Base-by-base conservation (phyloP, 1,140 invertebrate species). In the Lucilia cuprina region DNA sequence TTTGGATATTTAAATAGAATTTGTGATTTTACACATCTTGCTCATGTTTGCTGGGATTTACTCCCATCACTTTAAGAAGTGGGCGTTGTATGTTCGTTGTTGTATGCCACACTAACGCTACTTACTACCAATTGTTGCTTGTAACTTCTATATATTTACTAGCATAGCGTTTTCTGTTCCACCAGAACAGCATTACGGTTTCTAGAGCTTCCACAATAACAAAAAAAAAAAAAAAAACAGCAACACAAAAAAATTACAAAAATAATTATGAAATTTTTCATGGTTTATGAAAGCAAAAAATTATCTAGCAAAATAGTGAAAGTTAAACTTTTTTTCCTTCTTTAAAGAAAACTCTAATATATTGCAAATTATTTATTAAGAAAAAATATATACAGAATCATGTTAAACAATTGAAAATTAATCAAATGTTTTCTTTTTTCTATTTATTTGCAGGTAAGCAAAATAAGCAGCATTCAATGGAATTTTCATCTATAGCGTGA, bases 221-320 rank as follows among this genome's bases (percentile, higher is more conserved):
- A 49, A 14, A 2, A 49, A 0, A 13, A 55, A n/a, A 13, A 55
- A 55, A 0, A n/a, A n/a, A n/a, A n/a, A n/a, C n/a, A n/a, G n/a
- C n/a, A 49, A 14, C 49, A 49, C 9, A 13, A 55, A n/a, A 13
- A 55, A 55, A 0, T 17, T 21, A 17, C 10, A 21, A 70, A 70
- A 70, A 70, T 70, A 70, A 70, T 70, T 70, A 70, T 70, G 65
- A 70, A 70, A 70, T 70, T 70, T 60, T 70, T 70, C 65, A 70
- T 70, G 65, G 65, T 70, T 10, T 8, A 70, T 19, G 19, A 70
- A 70, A 70, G 65, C 65, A 70, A 70, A 25, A 70, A 70, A 70
- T 70, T 70, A 70, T 70, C n/a, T n/a, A 70, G 19, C 65, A 70
- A 70, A 70, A 70, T 70, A 70, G 65, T 70, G 65, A 70, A 70